Evolutionary conservation across 2,113 vertebrate species (phyloP), one percentile per base, ranked within the genome.

Genomic region (Toxotes chatareus): DNA sequence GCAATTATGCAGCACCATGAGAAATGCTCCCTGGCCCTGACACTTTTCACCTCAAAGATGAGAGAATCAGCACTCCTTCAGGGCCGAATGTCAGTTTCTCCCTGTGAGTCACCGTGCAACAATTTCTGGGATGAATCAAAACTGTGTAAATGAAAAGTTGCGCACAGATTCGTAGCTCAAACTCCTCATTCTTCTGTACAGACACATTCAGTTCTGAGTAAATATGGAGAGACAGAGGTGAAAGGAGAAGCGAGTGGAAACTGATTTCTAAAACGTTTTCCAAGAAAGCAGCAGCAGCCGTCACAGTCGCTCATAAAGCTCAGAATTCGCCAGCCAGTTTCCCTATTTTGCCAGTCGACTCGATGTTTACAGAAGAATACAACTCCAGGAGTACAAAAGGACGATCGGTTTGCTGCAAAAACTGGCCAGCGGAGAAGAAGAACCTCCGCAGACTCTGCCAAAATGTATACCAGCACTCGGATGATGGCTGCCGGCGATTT

Each of bases 361-460:
- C 13, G 44, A 79, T 75, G 75, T 76, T 86, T 71, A 36, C 65
- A 76, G 71, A 72, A 14, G 72, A 83, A 59, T 62, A 38, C 27
- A 16, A 56, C 53, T 80, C 66, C 79, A 85, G 59, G 66, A 66
- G 51, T 51, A 80, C 49, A 42, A 11, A 34, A 34, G 3, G 60
- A 68, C 27, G 47, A 12, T 14, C 21, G 65, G 31, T 34, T 56
- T 16, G 64, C 64, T 70, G 64, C 73, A 57, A 4, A 27, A 73
- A 80, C 32, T 73, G 79, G 36, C 75, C 9, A 8, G 9, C 21
- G 3, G 34, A 61, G 73, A 1, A 66, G 64, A 84, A 75, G 68
- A 67, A 23, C 12, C 65, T 44, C 53, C 44, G 44, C 27, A 23
- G n/a, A 46, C 44, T 60, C 59, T 79, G 64, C 55, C 65, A 63